A percentile compares a stretch with the other conserved stretches of the same genome.
phyloP scores from a whole-genome alignment of 2,113 vertebrate genomes.

The Centropus unirufus region DNA sequence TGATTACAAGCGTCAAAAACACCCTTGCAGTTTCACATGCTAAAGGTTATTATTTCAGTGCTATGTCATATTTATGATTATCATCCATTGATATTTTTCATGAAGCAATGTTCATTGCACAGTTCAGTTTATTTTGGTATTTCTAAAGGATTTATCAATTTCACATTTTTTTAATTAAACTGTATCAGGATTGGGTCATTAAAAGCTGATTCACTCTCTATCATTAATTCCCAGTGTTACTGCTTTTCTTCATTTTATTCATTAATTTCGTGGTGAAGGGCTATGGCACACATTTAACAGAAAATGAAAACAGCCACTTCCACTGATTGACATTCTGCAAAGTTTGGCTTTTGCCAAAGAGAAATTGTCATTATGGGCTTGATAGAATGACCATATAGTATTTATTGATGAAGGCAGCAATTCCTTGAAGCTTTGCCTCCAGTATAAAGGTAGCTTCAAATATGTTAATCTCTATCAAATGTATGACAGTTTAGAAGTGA shows the following conservation, averaged over 20 bases:
- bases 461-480: neutral
- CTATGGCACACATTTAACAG: neutral
- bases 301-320: neutral
- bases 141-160: neutral
- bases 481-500: neutral
- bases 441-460: neutral
- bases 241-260: neutral
- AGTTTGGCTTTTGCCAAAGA: neutral
- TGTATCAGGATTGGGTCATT: neutral
- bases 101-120: neutral
- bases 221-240: neutral
- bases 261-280: neutral
- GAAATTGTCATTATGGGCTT: neutral
- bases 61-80: neutral
- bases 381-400: neutral
- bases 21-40: neutral
- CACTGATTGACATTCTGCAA: neutral
- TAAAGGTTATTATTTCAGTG: conserved; percentile 35
- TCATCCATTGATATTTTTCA: neutral
- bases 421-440: neutral
- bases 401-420: neutral
- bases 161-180: conserved; percentile 17
- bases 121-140: conserved; percentile 3
- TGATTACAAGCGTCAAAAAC: conserved; percentile 15
- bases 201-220: neutral